Base-by-base conservation (phyloP, 2,797 vertebrate genomes). In the Delichon dasypus region DNA sequence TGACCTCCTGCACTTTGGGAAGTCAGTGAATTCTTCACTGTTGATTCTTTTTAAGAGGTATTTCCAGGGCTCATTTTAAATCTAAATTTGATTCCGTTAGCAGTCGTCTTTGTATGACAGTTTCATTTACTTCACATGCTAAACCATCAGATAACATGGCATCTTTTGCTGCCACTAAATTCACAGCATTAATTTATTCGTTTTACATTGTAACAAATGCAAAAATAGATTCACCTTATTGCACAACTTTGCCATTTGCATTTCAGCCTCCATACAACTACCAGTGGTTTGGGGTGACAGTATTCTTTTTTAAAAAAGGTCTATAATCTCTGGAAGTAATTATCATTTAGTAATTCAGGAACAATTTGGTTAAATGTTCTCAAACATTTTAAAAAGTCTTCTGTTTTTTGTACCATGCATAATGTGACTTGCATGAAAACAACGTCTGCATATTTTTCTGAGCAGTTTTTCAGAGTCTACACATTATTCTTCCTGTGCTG, bases 1-100 rank as follows among this genome's bases (percentile, higher is more conserved):
- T 81, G 87, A 90, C 66, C 93, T 93, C 34, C 55, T 81, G 91
- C 73, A 81, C 87, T 95, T 78, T 32, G 55, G 60, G 32, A 93
- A 94, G 42, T 72, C 60, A 38, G 79, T 45, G 85, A 91, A 95
- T 95, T 95, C 73, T 86, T 95, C 14, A 1, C 58, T 78, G 62
- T 62, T 53, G 53, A 92, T 85, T 78, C 76, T 94, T 88, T 95
- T 70, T 51, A 29, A 70, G 58, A 92, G 40, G n/a, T 13, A 86
- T 89, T 91, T 97, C 62, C 44, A 92, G 89, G 85, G 58, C 45
- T 95, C 61, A 66, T 92, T 95, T 94, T 83, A 93, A 95, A 93
- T 84, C 93, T 96, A 81, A 92, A 92, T 95, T 88, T 93, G 54
- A 84, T 93, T 93, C 90, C 78, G 50, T 64, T 94, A 93, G 73